Evolutionary conservation across 2,113 vertebrate genomes (phyloP).

Genomic region (Raphicerus campestris): DNA sequence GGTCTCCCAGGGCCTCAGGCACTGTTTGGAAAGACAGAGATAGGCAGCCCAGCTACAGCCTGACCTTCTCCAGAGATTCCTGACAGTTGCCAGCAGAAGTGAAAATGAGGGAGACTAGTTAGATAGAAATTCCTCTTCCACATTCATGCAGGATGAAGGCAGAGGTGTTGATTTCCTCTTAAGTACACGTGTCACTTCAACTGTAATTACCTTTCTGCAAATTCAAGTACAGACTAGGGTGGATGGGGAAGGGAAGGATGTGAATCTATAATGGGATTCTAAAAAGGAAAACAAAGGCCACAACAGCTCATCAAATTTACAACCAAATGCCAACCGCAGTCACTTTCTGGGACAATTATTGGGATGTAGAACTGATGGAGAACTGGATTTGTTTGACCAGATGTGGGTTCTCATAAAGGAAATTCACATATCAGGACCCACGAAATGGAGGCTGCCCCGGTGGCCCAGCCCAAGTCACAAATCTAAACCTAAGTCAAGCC

Average conservation of each 20-base stretch:
- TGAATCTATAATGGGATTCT: constrained; percentile 22
- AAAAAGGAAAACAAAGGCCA: neutral
- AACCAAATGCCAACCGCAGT: neutral
- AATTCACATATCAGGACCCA: neutral
- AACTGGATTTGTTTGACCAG: neutral
- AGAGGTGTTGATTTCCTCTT: neutral
- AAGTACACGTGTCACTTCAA: constrained; percentile 22
- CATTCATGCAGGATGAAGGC: neutral
- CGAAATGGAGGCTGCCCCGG: neutral
- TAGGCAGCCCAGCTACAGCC: neutral
- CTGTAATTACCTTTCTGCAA: constrained; percentile 49
- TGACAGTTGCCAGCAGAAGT: neutral
- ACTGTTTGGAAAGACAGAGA: neutral
- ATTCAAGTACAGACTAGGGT: constrained; percentile 41
- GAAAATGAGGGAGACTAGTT: neutral
- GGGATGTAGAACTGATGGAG: neutral
- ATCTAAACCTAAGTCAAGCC: neutral
- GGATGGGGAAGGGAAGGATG: neutral
- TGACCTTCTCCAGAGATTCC: neutral
- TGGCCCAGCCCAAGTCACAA: neutral
- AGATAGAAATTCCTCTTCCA: constrained; percentile 19
- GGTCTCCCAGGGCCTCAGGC: neutral
- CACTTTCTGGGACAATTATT: neutral
- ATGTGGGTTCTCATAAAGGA: neutral
- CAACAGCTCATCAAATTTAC: neutral